Base-by-base conservation (phyloP, 92 coral and sea anemone genomes). In the Palythoa caribaeorum region DNA sequence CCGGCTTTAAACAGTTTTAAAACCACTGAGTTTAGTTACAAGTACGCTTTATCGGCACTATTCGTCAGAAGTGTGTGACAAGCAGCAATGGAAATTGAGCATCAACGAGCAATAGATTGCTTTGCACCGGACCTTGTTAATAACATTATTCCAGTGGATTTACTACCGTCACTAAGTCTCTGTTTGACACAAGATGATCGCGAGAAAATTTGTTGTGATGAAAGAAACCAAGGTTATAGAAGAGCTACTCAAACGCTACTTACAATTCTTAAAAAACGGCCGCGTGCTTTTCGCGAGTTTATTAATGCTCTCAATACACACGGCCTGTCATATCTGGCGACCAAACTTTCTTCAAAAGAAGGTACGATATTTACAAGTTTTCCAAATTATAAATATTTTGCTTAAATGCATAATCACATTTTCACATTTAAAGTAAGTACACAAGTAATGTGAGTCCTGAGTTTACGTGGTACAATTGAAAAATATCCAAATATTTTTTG, bases 191-290 rank as follows among this genome's bases (percentile, higher is more conserved):
- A 3, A 36, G 76, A 66, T 6, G 86, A 81, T 55, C 39, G 76
- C 35, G 86, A 81, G 86, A 66, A 81, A 52, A 66, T 81, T 17
- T 19, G 20, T 15, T 65, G 86, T 10, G 86, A 81, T 63, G 86
- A 81, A 7, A 21, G 76, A 47, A 66, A 81, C 15, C 59, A 65
- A 12, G 86, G 86, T 1, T 69, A 66, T 1, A 66, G 62, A 68
- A 28, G 44, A 1, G 86, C 86, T 5, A 47, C 86, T 6, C 86
- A 81, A 28, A 81, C 86, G 6, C 48, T 81, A 11, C 9, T 68
- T 20, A 21, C 47, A 1, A 71, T 71, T 47, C 86, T 81, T 0
- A 81, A 81, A 81, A 81, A 36, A 20, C 86, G 86, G 4, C 86
- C 21, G 20, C 9, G 5, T 47, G 86, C 75, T 48, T 81, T 81